Base-by-base conservation (phyloP, 2,113 vertebrate genomes). In the Tichodroma muraria region DNA sequence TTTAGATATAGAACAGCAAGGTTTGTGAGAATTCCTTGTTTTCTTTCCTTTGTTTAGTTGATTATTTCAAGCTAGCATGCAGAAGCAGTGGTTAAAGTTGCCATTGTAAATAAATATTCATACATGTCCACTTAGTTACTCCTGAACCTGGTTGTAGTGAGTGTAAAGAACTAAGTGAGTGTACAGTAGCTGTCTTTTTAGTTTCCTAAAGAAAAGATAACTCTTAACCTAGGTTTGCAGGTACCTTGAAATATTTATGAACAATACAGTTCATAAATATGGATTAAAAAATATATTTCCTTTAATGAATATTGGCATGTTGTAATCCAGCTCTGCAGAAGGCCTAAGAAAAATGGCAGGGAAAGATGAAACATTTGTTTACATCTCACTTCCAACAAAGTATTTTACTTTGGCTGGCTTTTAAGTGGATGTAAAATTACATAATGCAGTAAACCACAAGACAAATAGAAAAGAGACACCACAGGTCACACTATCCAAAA, bases 221-320 rank as follows among this genome's bases (percentile, higher is more conserved):
- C 80, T 91, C 97, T 96, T 97, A 97, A 97, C 93, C 89, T 83
- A 69, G 89, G 96, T 97, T 97, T 97, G 80, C 94, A 96, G 91
- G 91, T 94, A 94, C 89, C 82, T 96, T 98, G 96, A 96, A 97
- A 96, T 96, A 95, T 97, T 97, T 97, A 97, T 97, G 80, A 97
- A 95, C 93, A 95, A 97, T 97, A 95, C 84, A 96, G 93, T n/a
- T n/a, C n/a, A n/a, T n/a, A n/a, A n/a, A n/a, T 91, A 95, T 93
- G 95, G 91, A 91, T 95, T 96, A 90, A 97, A 97, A 98, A 96
- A 97, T 88, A 82, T 86, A 91, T 96, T 85, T 97, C 81, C 70
- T 97, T 96, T 97, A 95, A 95, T 96, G 94, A 97, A 95, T 96
- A 92, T 80, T 70, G 65, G 73, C 69, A 78, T 82, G 89, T 70